Evolutionary conservation across 2,888 invertebrate genomes (phyloP), one percentile per base, ranked within the genome.

Genomic region (Barypeithes pellucidus): DNA sequence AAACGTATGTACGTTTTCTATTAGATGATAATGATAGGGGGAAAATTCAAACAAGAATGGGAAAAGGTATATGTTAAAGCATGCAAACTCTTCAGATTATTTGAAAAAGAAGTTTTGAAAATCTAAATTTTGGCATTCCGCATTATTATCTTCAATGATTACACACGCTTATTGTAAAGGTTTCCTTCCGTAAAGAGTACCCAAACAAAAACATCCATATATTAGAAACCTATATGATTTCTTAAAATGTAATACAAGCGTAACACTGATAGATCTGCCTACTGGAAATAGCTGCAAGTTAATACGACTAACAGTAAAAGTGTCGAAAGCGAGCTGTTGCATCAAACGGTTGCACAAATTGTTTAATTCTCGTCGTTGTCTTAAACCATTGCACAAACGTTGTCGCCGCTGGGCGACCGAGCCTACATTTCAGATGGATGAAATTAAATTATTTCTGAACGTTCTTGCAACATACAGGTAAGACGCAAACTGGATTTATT

Each of bases 261-360:
- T 65, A 50, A 57, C 14, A 52, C 67, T 41, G 22, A 66, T n/a
- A 65, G 24, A 54, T 65, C 67, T 29, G 24, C 57, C 67, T 57
- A 67, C 67, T 67, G 18, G 43, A 67, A 67, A 67, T 67, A 67
- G 67, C 67, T 67, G 65, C 45, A 20, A 52, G 52, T 52, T 52
- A 47, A 47, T 47, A 43, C 47, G 47, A 47, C 63, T 43, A 65
- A 65, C 65, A 50, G 67, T 68, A 69, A 52, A 52, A 69, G 71
- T 71, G 71, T 71, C 22, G 71, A 65, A 71, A 71, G 57, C 52
- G 14, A 36, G 29, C 45, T 63, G 62, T 72, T 72, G 67, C 72
- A 72, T 72, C 72, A 72, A 29, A 71, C 65, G 61, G 41, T 63
- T 67, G 72, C 72, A 72, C 67, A 67, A 72, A 72, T 72, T 72